Evolutionary conservation across 2,113 vertebrate genomes (phyloP), one percentile per base, ranked within the genome.

Genomic region (Syngnathoides biaculeatus): DNA sequence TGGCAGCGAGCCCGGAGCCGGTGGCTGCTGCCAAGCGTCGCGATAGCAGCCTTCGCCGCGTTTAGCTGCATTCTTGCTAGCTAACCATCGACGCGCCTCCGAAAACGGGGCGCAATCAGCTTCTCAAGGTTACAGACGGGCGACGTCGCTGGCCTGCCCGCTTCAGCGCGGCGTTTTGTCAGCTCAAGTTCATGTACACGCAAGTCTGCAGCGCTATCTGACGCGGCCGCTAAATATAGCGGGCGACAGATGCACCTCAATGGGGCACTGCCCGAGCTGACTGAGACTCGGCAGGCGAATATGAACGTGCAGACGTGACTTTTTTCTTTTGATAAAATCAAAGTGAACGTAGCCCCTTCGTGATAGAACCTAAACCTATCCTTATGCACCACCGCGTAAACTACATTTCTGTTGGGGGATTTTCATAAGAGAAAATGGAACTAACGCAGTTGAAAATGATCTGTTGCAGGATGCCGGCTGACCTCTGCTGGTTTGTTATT

Each of bases 201-300:
- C 72, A 75, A 10, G 17, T 62, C 59, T 7, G 22, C 74, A 74
- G 65, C 78, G 82, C 79, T 89, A 88, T 91, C 85, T 82, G 84
- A 83, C 80, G 78, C 73, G 56, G 38, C 74, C 71, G 79, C 89
- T 91, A 92, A 89, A 88, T 89, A 90, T 92, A 91, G 83, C 83
- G 76, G 69, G 85, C 81, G 79, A 89, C 88, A 90, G 89, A 91
- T 88, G 89, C 80, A 79, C 80, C 84, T 78, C 68, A 67, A 74
- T 83, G 86, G 84, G 89, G 85, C 82, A 77, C 77, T 80, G 75
- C 83, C 75, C 78, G 73, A 65, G 58, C 57, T 65, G 79, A 78
- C 73, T 79, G 71, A 68, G 85, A 77, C 82, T 77, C 79, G 63
- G 53, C 62, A 50, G 74, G 73, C 79, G 60, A 67, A 79, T 69